Percentiles rank a stretch among this genome's conserved stretches.
These are phyloP conservation scores for Myodes glareolus DNA, from an alignment of 2,113 vertebrate genomes.

Conservation along the genomic window DNA sequence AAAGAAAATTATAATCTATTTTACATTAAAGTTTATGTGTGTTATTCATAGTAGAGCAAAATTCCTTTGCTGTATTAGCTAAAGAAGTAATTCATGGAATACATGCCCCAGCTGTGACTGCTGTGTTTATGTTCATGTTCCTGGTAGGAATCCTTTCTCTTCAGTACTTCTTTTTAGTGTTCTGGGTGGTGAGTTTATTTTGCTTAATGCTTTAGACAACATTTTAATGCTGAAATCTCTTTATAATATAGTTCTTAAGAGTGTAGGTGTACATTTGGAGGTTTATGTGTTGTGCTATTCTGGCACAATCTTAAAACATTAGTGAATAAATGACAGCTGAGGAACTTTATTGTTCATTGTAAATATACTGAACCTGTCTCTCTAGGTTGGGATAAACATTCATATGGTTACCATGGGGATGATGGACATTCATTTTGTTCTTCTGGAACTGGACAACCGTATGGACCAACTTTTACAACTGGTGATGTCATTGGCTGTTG, in stretches of 20 bases:
- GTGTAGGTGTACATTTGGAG: conserved; percentile 31
- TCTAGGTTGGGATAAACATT: conserved; percentile 92
- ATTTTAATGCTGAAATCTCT: conserved; percentile 31
- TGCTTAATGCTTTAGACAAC: conserved; percentile 34
- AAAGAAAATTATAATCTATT: neutral
- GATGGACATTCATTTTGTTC: conserved; percentile 93
- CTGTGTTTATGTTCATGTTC: neutral
- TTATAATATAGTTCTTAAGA: neutral
- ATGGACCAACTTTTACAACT: conserved; percentile 91
- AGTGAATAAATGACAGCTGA: conserved; percentile 21
- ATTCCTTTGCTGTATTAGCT: conserved; percentile 28
- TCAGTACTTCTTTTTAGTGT: conserved; percentile 15
- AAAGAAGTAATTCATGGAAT: conserved; percentile 32
- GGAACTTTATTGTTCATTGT: conserved; percentile 60
- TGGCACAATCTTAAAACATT: conserved; percentile 44
- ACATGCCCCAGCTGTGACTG: neutral
- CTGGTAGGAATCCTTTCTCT: neutral
- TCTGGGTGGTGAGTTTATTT: conserved; percentile 31
- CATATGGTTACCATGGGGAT: conserved; percentile 92
- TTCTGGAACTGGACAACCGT: conserved; percentile 91
- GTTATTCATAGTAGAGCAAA: conserved; percentile 22
- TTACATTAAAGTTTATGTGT: neutral
- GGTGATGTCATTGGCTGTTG: conserved; percentile 92
- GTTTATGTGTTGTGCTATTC: conserved; percentile 6
- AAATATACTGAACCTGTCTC: conserved; percentile 77